Conservation (phyloP, 2,113 vertebrate genomes). For the Leptobrachium leishanense region DNA sequence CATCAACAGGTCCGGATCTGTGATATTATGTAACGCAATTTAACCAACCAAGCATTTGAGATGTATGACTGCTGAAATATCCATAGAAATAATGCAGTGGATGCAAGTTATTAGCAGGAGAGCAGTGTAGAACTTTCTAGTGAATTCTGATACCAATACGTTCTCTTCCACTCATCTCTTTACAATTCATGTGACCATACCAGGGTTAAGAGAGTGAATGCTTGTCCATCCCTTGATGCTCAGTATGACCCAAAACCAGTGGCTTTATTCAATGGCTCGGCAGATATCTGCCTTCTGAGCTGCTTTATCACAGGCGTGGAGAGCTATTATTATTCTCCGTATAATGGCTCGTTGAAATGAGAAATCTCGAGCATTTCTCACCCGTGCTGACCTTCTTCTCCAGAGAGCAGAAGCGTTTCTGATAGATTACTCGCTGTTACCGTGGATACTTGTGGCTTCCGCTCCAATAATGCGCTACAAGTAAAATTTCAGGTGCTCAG, state of each 20-base stretch:
- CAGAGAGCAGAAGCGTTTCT: conserved; percentile 30
- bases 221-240: conserved; percentile 11
- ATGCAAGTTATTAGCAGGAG: too few species aligned
- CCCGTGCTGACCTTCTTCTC: conserved; percentile 41
- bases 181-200: not conserved
- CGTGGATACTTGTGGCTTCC: conserved; percentile 25
- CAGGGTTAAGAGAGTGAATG: not conserved
- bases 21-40: too few species aligned
- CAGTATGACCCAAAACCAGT: conserved; percentile 21
- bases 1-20: too few species aligned
- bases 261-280: conserved; percentile 17
- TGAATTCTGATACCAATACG: not conserved
- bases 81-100: too few species aligned
- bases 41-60: too few species aligned
- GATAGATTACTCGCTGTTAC: conserved; percentile 33
- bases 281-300: conserved; percentile 27
- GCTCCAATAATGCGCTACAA: conserved; percentile 26
- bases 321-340: conserved; percentile 38
- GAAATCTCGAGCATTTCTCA: conserved; percentile 53
- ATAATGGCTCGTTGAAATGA: conserved; percentile 49
- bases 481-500: conserved; percentile 37
- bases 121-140: not conserved
- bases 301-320: conserved; percentile 19
- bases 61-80: too few species aligned
- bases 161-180: not conserved